A percentile compares a stretch with the other conserved stretches of the same genome.
Evolutionary conservation across 2,888 invertebrate genomes (phyloP).

Genomic region (Exephanes ischioxanthus): DNA sequence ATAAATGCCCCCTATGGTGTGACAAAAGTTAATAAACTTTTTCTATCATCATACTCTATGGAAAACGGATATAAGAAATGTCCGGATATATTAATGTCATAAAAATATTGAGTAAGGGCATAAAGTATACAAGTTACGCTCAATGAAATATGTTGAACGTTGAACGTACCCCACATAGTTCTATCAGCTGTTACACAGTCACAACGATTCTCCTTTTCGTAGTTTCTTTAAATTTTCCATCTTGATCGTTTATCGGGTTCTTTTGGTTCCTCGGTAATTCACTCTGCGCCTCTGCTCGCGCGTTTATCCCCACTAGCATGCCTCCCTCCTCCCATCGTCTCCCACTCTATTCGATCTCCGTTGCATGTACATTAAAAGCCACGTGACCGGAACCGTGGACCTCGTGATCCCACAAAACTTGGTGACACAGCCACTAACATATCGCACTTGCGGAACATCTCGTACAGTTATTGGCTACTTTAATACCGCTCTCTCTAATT

Average conservation of each 20-base stretch:
- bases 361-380: constrained; percentile 68
- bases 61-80: constrained; percentile 27
- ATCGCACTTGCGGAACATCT: constrained; percentile 27
- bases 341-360: constrained; percentile 57
- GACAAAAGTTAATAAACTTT: constrained; percentile 6
- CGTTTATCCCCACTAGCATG: constrained; percentile 56
- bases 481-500: not conserved
- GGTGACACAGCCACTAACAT: constrained; percentile 66
- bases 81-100: constrained; percentile 30
- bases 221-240: constrained; percentile 41
- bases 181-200: constrained; percentile 29
- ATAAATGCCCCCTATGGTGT: constrained; percentile 13
- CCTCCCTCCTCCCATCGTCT: constrained; percentile 56
- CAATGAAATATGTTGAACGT: constrained; percentile 49
- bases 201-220: constrained; percentile 30
- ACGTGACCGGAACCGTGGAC: constrained; percentile 76
- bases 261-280: constrained; percentile 46
- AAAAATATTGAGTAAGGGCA: constrained; percentile 36
- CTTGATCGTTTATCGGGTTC: constrained; percentile 59
- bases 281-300: constrained; percentile 34
- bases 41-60: constrained; percentile 29
- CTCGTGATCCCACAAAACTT: constrained; percentile 71
- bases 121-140: constrained; percentile 45
- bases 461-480: not conserved
- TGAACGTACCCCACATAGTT: constrained; percentile 58